Percentiles rank a stretch among this genome's conserved stretches.
Evolutionary conservation across 1,140 invertebrate genomes (phyloP).

Genomic region (Meloidogyne exigua): DNA sequence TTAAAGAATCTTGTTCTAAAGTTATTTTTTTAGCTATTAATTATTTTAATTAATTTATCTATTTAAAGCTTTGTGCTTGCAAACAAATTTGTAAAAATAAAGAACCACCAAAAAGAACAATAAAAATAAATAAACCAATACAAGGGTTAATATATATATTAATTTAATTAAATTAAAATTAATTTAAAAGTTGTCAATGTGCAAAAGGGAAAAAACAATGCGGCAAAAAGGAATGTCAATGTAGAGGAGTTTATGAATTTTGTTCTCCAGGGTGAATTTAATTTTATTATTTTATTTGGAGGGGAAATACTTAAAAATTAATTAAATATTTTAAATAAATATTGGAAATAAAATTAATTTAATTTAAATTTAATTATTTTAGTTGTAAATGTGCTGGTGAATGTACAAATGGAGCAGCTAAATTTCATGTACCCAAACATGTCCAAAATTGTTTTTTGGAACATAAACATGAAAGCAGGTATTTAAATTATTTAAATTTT

Average conservation of each 20-base stretch:
- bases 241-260: conserved; percentile 61
- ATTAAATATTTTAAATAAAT: too few species aligned
- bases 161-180: not conserved
- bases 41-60: not conserved
- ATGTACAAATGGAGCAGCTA: conserved; percentile 62
- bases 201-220: conserved; percentile 63
- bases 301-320: too few species aligned
- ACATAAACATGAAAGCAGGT: conserved; percentile 61
- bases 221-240: conserved; percentile 63
- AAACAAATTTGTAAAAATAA: conserved; percentile 64
- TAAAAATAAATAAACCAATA: conserved; percentile 56
- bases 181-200: conserved; percentile 51
- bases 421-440: conserved; percentile 64
- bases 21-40: conserved; percentile 3
- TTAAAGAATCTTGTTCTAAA: conserved; percentile 63
- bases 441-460: conserved; percentile 63
- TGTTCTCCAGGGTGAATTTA: conserved; percentile 52
- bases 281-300: too few species aligned
- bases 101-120: conserved; percentile 57
- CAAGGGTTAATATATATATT: conserved; percentile 34
- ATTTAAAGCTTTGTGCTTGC: conserved; percentile 53
- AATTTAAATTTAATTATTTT: not conserved
- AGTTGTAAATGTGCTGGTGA: conserved; percentile 62
- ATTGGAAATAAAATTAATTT: too few species aligned
- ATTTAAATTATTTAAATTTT: not conserved